These are phyloP conservation scores for Pinna nobilis DNA, from an alignment of 1,140 invertebrate genomes.

Conservation along the genomic window DNA sequence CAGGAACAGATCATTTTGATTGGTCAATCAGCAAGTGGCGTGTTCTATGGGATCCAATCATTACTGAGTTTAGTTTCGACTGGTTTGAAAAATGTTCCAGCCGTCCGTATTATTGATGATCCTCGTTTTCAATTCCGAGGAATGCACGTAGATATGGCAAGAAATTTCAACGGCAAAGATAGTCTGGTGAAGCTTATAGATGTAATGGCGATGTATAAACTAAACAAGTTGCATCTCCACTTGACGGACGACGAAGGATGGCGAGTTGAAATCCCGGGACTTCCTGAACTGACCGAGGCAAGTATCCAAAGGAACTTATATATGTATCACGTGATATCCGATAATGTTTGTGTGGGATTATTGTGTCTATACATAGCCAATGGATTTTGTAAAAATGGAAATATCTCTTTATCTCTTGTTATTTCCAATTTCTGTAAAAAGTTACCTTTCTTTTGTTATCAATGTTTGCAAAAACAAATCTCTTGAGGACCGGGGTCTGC, in stretches of 20 bases:
- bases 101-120: conserved; percentile 50
- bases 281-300: conserved; percentile 70
- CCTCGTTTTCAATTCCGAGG: conserved; percentile 69
- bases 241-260: conserved; percentile 73
- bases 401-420: background rate
- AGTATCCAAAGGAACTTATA: background rate
- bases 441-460: too few species aligned
- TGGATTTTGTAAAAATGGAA: too few species aligned
- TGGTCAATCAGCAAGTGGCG: conserved; percentile 45
- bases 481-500: too few species aligned
- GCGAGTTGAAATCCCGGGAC: conserved; percentile 66
- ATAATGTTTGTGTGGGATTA: background rate
- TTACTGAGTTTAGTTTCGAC: conserved; percentile 48
- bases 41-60: conserved; percentile 62
- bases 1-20: conserved; percentile 36
- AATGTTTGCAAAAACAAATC: too few species aligned
- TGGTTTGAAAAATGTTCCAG: conserved; percentile 36
- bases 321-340: too few species aligned
- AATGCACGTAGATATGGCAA: conserved; percentile 65
- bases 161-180: conserved; percentile 63
- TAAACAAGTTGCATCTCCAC: conserved; percentile 72
- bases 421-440: background rate
- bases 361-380: background rate
- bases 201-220: conserved; percentile 70
- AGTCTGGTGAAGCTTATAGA: conserved; percentile 59